These are phyloP conservation scores for Rhodeus uyekii DNA, from an alignment of 2,797 vertebrate species.

Conservation along the genomic window DNA sequence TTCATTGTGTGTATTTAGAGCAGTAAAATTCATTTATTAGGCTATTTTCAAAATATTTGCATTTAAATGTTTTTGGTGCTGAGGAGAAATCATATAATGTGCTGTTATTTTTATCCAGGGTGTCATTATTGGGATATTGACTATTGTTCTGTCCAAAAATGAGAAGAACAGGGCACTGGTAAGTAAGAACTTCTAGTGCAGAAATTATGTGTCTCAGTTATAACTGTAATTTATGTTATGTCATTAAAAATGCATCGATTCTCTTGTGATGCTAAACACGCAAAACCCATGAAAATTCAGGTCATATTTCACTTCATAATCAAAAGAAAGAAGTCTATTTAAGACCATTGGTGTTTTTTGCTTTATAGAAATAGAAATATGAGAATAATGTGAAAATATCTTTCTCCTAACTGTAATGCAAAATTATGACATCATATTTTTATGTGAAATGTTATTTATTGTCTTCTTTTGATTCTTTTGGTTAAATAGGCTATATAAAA, in stretches of 20 bases:
- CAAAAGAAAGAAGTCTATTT: neutral
- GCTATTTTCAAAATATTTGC: neutral
- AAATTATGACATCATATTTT: neutral
- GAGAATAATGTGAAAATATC: too few relatives aligned
- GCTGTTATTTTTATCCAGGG: constrained; percentile 64
- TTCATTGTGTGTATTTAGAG: neutral
- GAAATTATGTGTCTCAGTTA: neutral
- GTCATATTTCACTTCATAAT: neutral
- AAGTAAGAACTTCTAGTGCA: constrained; percentile 50
- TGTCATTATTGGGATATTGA: constrained; percentile 71
- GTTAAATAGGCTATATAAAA: neutral
- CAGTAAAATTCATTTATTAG: neutral
- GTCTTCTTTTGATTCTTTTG: neutral
- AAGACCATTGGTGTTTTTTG: neutral
- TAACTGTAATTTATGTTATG: neutral
- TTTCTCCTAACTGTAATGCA: neutral
- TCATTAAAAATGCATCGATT: neutral
- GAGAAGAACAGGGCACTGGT: constrained; percentile 71
- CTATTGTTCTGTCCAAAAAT: constrained; percentile 76
- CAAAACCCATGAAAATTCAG: neutral
- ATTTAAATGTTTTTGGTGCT: neutral
- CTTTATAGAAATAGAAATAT: neutral
- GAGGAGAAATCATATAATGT: neutral
- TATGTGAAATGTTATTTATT: neutral
- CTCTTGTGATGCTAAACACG: neutral